Percentiles rank a stretch among this genome's conserved stretches.
Evolutionary conservation across 2,797 vertebrate species (phyloP).

Genomic region (Scarus forsteni): DNA sequence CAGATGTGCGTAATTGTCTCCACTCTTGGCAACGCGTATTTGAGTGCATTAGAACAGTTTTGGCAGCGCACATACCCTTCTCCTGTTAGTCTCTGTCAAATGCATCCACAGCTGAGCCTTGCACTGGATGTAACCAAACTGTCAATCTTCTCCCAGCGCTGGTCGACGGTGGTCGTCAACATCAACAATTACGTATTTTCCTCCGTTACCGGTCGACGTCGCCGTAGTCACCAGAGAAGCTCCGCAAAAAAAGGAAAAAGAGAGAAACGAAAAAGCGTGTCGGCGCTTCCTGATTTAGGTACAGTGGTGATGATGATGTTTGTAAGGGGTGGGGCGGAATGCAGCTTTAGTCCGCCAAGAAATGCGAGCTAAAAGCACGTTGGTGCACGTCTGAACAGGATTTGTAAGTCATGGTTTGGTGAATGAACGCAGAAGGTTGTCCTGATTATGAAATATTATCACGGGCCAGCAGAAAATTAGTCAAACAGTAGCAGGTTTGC

Average conservation of each 20-base stretch:
- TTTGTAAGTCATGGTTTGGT: slow-evolving; percentile 6
- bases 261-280: slow-evolving; percentile 38
- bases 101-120: slow-evolving; percentile 77
- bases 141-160: slow-evolving; percentile 57
- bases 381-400: slow-evolving; percentile 58
- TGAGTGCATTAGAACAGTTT: slow-evolving; percentile 13
- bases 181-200: slow-evolving; percentile 31
- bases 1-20: neutral
- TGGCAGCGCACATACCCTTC: slow-evolving; percentile 70
- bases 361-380: slow-evolving; percentile 62
- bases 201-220: slow-evolving; percentile 23
- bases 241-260: slow-evolving; percentile 28
- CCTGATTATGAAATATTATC: slow-evolving; percentile 4
- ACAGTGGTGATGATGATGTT: slow-evolving; percentile 71
- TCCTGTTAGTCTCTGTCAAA: slow-evolving; percentile 69
- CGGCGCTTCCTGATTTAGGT: slow-evolving; percentile 85
- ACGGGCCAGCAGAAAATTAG: neutral
- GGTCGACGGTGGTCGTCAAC: slow-evolving; percentile 49
- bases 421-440: neutral
- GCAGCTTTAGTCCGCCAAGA: slow-evolving; percentile 64
- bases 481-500: neutral
- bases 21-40: slow-evolving; percentile 2
- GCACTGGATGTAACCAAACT: slow-evolving; percentile 57
- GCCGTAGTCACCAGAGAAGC: slow-evolving; percentile 37
- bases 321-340: slow-evolving; percentile 83